Evolutionary conservation across 2,797 vertebrate species (phyloP).

Genomic region (Rhynchotus rufescens): DNA sequence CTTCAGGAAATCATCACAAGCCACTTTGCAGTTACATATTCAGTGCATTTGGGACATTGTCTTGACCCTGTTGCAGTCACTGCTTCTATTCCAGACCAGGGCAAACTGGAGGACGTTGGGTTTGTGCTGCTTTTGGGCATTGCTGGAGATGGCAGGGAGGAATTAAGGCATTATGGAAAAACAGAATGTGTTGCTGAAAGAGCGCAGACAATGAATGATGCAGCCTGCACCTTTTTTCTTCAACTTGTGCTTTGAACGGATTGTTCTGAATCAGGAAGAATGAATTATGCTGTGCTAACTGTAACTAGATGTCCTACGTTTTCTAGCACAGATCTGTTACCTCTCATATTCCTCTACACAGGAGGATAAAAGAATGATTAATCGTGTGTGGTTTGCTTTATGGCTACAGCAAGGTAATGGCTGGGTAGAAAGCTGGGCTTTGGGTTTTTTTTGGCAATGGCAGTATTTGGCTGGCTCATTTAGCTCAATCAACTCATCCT

Average conservation of each 20-base stretch:
- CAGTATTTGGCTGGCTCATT: not conserved
- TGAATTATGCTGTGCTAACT: not conserved
- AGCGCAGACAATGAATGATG: not conserved
- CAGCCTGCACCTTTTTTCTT: not conserved
- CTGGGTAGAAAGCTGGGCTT: not conserved
- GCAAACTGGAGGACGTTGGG: not conserved
- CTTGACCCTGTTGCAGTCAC: not conserved
- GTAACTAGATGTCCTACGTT: not conserved
- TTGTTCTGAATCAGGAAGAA: not conserved
- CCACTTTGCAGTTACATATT: accelerated
- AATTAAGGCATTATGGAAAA: not conserved
- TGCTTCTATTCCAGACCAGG: not conserved
- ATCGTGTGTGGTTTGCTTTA: not conserved
- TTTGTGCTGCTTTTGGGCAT: not conserved
- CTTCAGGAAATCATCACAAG: not conserved
- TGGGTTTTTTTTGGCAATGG: not conserved
- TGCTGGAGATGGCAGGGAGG: not conserved
- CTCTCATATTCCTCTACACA: not conserved
- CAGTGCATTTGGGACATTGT: not conserved
- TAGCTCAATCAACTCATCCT: not conserved
- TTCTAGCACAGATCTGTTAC: not conserved
- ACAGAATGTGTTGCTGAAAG: not conserved
- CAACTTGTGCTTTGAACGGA: not conserved
- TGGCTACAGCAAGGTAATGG: not conserved
- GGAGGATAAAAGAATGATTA: not conserved